These are phyloP conservation scores for Drosophila guanche DNA, from an alignment of 1,140 invertebrate genomes.

Conservation along the genomic window DNA sequence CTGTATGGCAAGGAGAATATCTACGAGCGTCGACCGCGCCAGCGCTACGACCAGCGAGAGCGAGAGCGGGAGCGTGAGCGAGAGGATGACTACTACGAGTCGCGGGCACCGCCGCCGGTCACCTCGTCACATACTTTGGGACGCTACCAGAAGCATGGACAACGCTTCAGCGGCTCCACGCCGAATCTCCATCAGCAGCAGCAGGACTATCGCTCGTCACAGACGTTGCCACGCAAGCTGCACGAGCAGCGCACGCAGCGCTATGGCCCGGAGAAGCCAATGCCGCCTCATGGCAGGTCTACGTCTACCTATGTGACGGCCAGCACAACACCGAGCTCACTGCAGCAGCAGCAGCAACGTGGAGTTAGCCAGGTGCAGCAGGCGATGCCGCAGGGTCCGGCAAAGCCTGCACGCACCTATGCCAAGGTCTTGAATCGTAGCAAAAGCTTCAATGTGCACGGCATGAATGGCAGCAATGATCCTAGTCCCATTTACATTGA, in stretches of 20 bases:
- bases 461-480: constrained; percentile 84
- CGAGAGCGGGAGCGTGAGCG: constrained; percentile 29
- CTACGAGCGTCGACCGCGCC: constrained; percentile 85
- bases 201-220: constrained; percentile 88
- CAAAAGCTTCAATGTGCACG: constrained; percentile 93
- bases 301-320: too few species aligned
- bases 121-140: constrained; percentile 86
- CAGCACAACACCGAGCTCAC: too few species aligned
- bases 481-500: constrained; percentile 83
- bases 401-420: constrained; percentile 90
- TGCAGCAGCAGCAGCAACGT: constrained; percentile 16
- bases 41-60: constrained; percentile 32
- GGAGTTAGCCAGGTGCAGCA: constrained; percentile 82
- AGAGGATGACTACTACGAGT: constrained; percentile 67
- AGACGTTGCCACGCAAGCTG: constrained; percentile 90
- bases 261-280: constrained; percentile 20
- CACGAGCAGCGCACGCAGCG: constrained; percentile 83
- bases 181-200: constrained; percentile 82
- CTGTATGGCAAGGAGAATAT: constrained; percentile 92
- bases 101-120: constrained; percentile 25
- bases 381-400: constrained; percentile 85
- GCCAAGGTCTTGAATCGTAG: constrained; percentile 89
- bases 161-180: constrained; percentile 85
- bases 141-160: constrained; percentile 89
- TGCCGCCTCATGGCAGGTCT: neutral